Evolutionary conservation across 2,888 invertebrate genomes (phyloP).

Genomic region (Glaucopsyche alexis): DNA sequence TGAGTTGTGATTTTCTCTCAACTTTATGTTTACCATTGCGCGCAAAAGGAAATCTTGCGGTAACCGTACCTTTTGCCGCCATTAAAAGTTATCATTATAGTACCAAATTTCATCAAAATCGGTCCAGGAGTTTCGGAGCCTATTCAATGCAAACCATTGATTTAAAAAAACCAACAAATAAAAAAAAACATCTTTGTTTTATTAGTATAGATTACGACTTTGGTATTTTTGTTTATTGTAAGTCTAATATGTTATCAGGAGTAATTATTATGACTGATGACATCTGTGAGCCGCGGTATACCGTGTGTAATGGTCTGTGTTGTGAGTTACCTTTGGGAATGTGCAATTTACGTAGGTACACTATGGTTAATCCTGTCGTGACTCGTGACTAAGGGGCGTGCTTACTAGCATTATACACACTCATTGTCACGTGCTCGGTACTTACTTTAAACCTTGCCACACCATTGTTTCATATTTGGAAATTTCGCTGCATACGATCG

Average conservation of each 20-base stretch:
- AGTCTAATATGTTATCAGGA: neutral
- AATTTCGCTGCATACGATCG: neutral
- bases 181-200: no score
- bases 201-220: neutral
- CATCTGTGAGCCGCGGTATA: neutral
- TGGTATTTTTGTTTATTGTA: neutral
- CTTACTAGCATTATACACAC: slow-evolving; percentile 11
- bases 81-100: no score
- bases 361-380: slow-evolving; percentile 16
- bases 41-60: no score
- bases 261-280: neutral
- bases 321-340: neutral
- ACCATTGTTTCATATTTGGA: slow-evolving; percentile 3
- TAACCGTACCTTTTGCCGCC: no score
- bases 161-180: no score
- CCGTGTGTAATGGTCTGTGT: neutral
- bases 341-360: neutral
- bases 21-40: no score
- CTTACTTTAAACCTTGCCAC: neutral
- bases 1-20: no score
- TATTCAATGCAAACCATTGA: no score
- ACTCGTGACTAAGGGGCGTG: slow-evolving; percentile 12
- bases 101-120: no score
- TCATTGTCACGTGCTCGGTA: neutral
- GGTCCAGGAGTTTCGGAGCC: no score